Conservation (phyloP, 1,140 invertebrate species). For the Drosophila erecta region DNA sequence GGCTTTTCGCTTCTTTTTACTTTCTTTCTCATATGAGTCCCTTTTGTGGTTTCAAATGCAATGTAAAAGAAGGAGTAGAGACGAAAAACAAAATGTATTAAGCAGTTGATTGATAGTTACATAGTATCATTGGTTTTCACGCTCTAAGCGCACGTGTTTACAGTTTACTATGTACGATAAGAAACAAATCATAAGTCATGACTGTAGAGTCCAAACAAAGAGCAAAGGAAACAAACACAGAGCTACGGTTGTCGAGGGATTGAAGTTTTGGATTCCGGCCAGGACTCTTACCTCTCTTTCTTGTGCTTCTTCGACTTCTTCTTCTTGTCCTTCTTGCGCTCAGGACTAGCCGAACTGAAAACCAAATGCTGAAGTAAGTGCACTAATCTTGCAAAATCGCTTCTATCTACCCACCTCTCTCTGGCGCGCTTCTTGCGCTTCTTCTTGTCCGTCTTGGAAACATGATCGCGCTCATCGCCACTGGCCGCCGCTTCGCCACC, state of each 20-base stretch:
- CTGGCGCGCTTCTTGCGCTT: constrained; percentile 85
- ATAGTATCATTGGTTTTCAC: constrained; percentile 51
- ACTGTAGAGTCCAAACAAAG: constrained; percentile 28
- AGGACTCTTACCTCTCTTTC: constrained; percentile 87
- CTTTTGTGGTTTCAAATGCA: constrained; percentile 82
- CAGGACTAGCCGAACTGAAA: constrained; percentile 86
- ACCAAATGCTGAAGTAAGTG: not conserved
- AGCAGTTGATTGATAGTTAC: constrained; percentile 75
- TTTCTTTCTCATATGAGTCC: constrained; percentile 84
- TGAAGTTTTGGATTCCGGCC: constrained; percentile 5
- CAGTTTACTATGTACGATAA: constrained; percentile 46
- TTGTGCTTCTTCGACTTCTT: constrained; percentile 89
- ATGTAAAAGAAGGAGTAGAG: constrained; percentile 83
- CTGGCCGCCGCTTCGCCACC: constrained; percentile 32
- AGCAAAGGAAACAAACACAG: constrained; percentile 55
- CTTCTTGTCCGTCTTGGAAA: constrained; percentile 85
- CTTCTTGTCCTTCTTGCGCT: constrained; percentile 88
- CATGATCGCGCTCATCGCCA: constrained; percentile 71
- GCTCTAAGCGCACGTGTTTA: constrained; percentile 45
- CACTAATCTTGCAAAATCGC: not conserved
- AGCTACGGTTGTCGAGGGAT: constrained; percentile 55
- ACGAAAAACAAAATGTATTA: constrained; percentile 82
- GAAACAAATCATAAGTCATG: constrained; percentile 30
- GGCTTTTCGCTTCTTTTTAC: constrained; percentile 84
- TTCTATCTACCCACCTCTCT: constrained; percentile 64